phyloP scores from a whole-genome alignment of 2,888 invertebrate genomes.

The Germaria angustata region DNA sequence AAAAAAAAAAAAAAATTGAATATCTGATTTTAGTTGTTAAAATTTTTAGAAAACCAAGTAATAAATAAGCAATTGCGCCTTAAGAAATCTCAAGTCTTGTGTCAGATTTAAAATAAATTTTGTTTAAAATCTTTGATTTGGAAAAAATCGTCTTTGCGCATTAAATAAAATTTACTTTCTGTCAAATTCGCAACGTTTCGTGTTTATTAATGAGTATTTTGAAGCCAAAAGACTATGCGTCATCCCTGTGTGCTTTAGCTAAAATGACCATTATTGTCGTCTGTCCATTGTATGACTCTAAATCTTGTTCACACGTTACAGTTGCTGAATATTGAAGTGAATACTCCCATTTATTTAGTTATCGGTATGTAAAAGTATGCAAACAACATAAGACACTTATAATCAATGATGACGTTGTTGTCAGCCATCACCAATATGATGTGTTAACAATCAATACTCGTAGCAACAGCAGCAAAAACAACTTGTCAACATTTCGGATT shows the following conservation, averaged over 20 bases:
- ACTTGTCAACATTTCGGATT: background rate
- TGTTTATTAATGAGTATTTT: constrained; percentile 13
- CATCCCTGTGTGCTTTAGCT: background rate
- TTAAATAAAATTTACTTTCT: background rate
- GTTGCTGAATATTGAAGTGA: background rate
- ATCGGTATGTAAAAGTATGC: background rate
- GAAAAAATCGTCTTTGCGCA: background rate
- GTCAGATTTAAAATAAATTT: no score
- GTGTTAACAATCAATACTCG: background rate
- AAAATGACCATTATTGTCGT: no score
- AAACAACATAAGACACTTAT: background rate
- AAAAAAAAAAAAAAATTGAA: no score
- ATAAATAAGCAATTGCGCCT: no score
- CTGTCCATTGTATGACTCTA: background rate
- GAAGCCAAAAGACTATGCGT: background rate
- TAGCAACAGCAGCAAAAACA: background rate
- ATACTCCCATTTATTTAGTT: background rate
- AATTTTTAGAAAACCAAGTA: no score
- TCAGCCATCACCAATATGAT: background rate
- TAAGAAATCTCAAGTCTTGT: no score
- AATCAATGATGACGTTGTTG: background rate
- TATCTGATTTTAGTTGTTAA: no score
- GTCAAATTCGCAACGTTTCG: background rate
- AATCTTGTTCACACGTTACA: constrained; percentile 13
- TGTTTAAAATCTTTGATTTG: no score